These are phyloP conservation scores for Platalea minor DNA, from an alignment of 2,797 vertebrate species.

Conservation along the genomic window DNA sequence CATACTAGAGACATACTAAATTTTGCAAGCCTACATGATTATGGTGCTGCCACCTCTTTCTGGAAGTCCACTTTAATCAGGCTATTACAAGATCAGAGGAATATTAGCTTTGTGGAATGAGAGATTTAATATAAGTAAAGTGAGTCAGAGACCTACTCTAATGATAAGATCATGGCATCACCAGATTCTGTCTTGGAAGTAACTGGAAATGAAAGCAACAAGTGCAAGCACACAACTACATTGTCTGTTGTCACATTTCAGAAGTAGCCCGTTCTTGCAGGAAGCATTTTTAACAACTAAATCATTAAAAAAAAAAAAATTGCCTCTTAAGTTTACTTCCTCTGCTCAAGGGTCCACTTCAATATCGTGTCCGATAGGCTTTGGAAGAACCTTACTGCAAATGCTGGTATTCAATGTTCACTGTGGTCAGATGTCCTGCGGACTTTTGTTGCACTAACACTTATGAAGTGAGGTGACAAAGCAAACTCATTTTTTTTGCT, in stretches of 20 bases:
- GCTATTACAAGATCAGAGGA: neutral
- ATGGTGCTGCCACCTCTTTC: neutral
- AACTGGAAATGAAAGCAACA: neutral
- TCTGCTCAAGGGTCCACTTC: neutral
- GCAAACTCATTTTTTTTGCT: neutral
- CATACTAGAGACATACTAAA: neutral
- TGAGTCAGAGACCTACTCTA: neutral
- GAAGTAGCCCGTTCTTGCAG: neutral
- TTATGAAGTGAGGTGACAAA: neutral
- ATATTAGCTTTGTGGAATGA: neutral
- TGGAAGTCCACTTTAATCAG: neutral
- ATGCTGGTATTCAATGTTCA: neutral
- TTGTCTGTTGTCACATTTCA: neutral
- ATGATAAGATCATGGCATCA: neutral
- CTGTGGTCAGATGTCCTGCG: neutral
- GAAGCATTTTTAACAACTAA: neutral
- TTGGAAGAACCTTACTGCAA: neutral
- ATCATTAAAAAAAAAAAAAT: neutral
- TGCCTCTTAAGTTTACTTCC: constrained; percentile 14
- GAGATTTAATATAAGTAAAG: neutral
- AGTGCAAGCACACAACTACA: neutral
- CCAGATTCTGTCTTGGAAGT: neutral
- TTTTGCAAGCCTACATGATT: neutral
- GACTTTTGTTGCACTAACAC: neutral
- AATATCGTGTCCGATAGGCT: neutral